A percentile compares a stretch with the other conserved stretches of the same genome.
These are phyloP conservation scores for Geotrupes spiniger DNA, from an alignment of 2,888 invertebrate genomes.

Conservation along the genomic window DNA sequence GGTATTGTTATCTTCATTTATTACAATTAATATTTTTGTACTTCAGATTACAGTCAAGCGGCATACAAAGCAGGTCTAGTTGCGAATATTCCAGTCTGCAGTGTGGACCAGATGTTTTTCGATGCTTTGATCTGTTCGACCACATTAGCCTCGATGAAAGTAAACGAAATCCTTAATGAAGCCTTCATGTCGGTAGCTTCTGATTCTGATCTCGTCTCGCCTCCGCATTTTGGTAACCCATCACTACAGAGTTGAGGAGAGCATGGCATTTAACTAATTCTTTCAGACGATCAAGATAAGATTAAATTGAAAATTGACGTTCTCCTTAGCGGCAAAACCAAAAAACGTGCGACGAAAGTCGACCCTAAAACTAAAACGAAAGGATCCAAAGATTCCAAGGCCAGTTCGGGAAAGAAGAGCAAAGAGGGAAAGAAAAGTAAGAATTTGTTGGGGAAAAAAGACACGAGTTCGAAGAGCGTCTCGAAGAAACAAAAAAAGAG, in stretches of 20 bases:
- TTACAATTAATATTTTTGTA: background rate
- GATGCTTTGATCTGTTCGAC: constrained; percentile 46
- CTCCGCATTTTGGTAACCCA: constrained; percentile 28
- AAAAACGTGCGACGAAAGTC: constrained; percentile 19
- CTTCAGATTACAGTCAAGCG: constrained; percentile 38
- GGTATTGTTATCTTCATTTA: too few species aligned
- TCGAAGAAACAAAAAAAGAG: constrained; percentile 19
- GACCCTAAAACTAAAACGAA: constrained; percentile 5
- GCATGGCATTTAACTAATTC: constrained; percentile 2
- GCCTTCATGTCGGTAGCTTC: constrained; percentile 30
- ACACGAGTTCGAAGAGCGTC: constrained; percentile 19
- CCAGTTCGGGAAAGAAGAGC: constrained; percentile 9
- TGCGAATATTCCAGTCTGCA: constrained; percentile 51
- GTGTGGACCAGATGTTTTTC: constrained; percentile 54
- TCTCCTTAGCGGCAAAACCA: constrained; percentile 28
- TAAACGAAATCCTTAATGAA: constrained; percentile 37
- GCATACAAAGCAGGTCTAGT: constrained; percentile 47
- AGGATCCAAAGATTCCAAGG: constrained; percentile 12
- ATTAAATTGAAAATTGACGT: constrained; percentile 35
- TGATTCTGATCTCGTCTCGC: constrained; percentile 28
- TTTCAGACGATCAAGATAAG: constrained; percentile 36
- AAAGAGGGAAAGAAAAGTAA: constrained; percentile 23
- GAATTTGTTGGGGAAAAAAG: too few species aligned
- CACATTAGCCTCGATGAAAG: constrained; percentile 32
- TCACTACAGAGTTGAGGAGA: background rate